Conservation (phyloP, 30 jellyfish, hydroid and myxozoan species). For the Sanderia malayensis region DNA sequence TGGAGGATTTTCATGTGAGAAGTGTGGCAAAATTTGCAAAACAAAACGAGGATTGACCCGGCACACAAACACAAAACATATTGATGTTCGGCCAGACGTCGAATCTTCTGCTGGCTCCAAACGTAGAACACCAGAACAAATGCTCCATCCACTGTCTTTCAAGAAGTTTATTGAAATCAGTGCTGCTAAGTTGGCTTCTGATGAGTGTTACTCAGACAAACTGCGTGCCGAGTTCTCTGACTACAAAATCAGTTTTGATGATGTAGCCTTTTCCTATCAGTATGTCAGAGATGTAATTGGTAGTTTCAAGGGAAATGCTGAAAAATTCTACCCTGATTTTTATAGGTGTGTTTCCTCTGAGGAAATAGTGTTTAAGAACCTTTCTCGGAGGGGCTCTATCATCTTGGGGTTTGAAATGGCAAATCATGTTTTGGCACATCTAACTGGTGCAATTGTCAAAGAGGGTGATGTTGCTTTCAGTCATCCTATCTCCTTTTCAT, state of each 20-base stretch:
- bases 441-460: slow-evolving; percentile 44
- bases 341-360: slow-evolving; percentile 43
- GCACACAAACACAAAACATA: slow-evolving; percentile 27
- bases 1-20: slow-evolving; percentile 37
- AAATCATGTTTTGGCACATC: slow-evolving; percentile 61
- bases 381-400: slow-evolving; percentile 40
- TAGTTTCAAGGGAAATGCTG: slow-evolving; percentile 39
- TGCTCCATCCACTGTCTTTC: slow-evolving; percentile 51
- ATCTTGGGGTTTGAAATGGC: slow-evolving; percentile 64
- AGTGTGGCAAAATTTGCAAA: slow-evolving; percentile 42
- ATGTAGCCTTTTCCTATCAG: slow-evolving; percentile 37
- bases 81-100: slow-evolving; percentile 2
- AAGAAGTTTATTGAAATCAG: slow-evolving; percentile 14
- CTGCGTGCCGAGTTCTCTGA: slow-evolving; percentile 31
- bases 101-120: neutral
- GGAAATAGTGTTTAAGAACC: slow-evolving; percentile 30
- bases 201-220: slow-evolving; percentile 60
- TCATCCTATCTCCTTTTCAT: slow-evolving; percentile 2
- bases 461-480: slow-evolving; percentile 18
- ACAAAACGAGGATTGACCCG: slow-evolving; percentile 42
- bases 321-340: slow-evolving; percentile 47
- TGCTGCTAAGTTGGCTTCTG: slow-evolving; percentile 33
- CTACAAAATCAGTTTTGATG: slow-evolving; percentile 22
- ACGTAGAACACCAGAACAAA: slow-evolving; percentile 27
- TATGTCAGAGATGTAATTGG: slow-evolving; percentile 35